These are phyloP conservation scores for Hipparchia sbordonii DNA, from an alignment of 2,888 invertebrate genomes.

Conservation along the genomic window DNA sequence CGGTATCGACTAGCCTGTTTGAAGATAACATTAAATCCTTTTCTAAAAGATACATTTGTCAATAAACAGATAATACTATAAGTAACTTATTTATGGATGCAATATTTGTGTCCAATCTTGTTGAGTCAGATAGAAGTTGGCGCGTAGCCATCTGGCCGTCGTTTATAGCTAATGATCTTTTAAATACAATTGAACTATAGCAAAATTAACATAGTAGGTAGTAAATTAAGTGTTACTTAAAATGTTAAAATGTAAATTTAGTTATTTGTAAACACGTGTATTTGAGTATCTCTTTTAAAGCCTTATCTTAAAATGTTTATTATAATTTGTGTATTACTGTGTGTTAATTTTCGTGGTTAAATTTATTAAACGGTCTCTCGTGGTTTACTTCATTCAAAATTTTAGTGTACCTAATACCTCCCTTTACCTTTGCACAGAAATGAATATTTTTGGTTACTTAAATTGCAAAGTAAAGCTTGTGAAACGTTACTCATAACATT, in stretches of 20 bases:
- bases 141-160: constrained; percentile 59
- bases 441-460: constrained; percentile 20
- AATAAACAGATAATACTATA: constrained; percentile 14
- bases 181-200: constrained; percentile 63
- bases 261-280: constrained; percentile 6
- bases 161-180: constrained; percentile 60
- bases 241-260: constrained; percentile 22
- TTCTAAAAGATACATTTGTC: constrained; percentile 27
- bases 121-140: constrained; percentile 63
- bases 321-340: not conserved
- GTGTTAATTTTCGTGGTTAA: not conserved
- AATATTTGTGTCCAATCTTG: constrained; percentile 56
- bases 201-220: constrained; percentile 50
- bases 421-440: constrained; percentile 24
- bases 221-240: constrained; percentile 23
- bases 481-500: constrained; percentile 22
- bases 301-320: not conserved
- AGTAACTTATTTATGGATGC: constrained; percentile 46
- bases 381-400: not conserved
- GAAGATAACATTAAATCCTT: constrained; percentile 60
- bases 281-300: not conserved
- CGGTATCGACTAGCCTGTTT: constrained; percentile 80
- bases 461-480: constrained; percentile 22
- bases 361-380: not conserved
- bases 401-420: constrained; percentile 21